phyloP scores from a whole-genome alignment of 1,140 invertebrate genomes.

The Trichoplusia ni region DNA sequence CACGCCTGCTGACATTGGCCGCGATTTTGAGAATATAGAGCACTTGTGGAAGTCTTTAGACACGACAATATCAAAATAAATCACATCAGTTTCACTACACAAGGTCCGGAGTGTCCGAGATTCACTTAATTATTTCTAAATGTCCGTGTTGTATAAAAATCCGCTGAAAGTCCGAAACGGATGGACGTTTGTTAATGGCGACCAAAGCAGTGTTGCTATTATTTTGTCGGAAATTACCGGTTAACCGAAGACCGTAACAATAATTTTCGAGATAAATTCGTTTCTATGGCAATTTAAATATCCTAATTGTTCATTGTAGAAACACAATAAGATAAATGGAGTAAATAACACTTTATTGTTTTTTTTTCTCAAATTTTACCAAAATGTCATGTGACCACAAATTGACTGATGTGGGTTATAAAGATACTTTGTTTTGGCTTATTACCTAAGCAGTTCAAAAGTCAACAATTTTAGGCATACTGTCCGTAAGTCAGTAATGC shows the following conservation, averaged over 20 bases:
- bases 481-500: no score
- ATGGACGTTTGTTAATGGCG: slow-evolving; percentile 68
- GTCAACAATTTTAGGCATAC: no score
- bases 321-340: not conserved
- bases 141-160: slow-evolving; percentile 67
- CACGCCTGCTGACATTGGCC: slow-evolving; percentile 87
- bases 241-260: slow-evolving; percentile 3
- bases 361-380: no score
- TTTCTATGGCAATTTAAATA: no score
- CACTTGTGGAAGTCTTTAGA: slow-evolving; percentile 70
- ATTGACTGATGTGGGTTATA: no score
- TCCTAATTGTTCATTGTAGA: no score
- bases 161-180: slow-evolving; percentile 67
- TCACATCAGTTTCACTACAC: slow-evolving; percentile 77
- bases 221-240: slow-evolving; percentile 21
- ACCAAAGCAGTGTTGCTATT: slow-evolving; percentile 47
- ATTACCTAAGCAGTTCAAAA: no score
- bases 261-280: no score
- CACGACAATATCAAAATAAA: slow-evolving; percentile 65
- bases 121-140: slow-evolving; percentile 69
- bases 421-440: no score
- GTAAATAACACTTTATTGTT: no score
- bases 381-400: no score
- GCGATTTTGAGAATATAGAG: slow-evolving; percentile 75
- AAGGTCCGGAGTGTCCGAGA: slow-evolving; percentile 64